Conservation (phyloP, 2,797 vertebrate genomes). For the Furcifer pardalis region DNA sequence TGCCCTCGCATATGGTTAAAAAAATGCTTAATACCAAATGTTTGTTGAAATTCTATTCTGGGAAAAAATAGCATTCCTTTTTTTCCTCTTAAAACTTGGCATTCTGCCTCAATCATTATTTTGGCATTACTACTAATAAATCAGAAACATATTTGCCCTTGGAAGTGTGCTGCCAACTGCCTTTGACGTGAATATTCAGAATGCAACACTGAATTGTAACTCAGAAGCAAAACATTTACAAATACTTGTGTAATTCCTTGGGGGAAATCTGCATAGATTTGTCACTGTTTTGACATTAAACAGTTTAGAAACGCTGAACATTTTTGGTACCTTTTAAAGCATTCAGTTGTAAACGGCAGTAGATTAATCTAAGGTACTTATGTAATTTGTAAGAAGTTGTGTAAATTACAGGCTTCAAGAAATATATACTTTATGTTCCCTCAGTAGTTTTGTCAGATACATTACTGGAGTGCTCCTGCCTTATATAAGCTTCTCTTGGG, state of each 20-base stretch:
- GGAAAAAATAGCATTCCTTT: background rate
- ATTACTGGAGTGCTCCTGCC: constrained; percentile 25
- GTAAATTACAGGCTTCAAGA: constrained; percentile 57
- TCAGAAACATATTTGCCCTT: background rate
- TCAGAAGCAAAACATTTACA: constrained; percentile 57
- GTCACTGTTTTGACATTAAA: constrained; percentile 60
- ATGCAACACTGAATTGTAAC: constrained; percentile 9
- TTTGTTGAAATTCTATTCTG: background rate
- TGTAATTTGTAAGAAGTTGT: constrained; percentile 47
- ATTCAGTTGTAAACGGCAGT: constrained; percentile 40
- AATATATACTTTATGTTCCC: constrained; percentile 34
- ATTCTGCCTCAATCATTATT: background rate
- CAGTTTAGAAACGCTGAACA: constrained; percentile 51
- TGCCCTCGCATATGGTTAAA: too few relatives aligned
- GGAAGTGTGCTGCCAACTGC: background rate
- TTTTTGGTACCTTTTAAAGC: constrained; percentile 49
- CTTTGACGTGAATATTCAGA: constrained; percentile 21
- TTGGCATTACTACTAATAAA: background rate
- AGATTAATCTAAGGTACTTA: constrained; percentile 47
- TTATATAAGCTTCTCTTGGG: constrained; percentile 28
- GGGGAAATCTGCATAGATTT: constrained; percentile 50
- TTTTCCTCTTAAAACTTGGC: background rate
- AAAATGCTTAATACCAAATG: background rate
- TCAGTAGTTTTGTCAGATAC: constrained; percentile 44
- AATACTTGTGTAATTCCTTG: constrained; percentile 36